phyloP scores from a whole-genome alignment of 2,888 invertebrate genomes.

The Pantelozetes paolii region DNA sequence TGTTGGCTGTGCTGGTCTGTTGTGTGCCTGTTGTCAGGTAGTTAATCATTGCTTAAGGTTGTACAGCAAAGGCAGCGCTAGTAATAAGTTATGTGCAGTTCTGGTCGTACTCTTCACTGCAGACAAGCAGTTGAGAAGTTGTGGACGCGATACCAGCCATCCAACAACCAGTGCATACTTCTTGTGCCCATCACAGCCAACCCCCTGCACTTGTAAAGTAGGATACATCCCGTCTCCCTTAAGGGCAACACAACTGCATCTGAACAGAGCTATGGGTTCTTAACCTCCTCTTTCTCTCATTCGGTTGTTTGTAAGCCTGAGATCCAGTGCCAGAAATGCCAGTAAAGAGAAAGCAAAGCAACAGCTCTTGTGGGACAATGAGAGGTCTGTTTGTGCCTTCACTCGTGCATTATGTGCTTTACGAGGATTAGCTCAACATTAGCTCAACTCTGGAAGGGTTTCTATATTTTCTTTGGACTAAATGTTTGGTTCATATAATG shows the following conservation, averaged over 20 bases:
- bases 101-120: slow-evolving; percentile 4
- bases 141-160: neutral
- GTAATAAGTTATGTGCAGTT: slow-evolving; percentile 1
- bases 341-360: slow-evolving; percentile 11
- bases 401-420: slow-evolving; percentile 23
- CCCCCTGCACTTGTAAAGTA: slow-evolving; percentile 17
- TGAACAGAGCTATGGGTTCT: slow-evolving; percentile 8
- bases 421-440: no score
- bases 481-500: slow-evolving; percentile 23
- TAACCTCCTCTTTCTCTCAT: slow-evolving; percentile 24
- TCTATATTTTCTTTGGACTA: slow-evolving; percentile 12
- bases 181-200: neutral
- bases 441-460: neutral
- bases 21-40: slow-evolving; percentile 28
- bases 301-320: slow-evolving; percentile 15
- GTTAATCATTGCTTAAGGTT: slow-evolving; percentile 6
- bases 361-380: slow-evolving; percentile 26
- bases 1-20: slow-evolving; percentile 4
- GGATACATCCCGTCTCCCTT: slow-evolving; percentile 29
- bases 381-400: slow-evolving; percentile 23
- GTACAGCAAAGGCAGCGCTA: neutral
- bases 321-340: neutral
- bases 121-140: slow-evolving; percentile 22
- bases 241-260: slow-evolving; percentile 25
- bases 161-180: neutral